phyloP scores from a whole-genome alignment of 2,113 vertebrate genomes.

The Passer domesticus region DNA sequence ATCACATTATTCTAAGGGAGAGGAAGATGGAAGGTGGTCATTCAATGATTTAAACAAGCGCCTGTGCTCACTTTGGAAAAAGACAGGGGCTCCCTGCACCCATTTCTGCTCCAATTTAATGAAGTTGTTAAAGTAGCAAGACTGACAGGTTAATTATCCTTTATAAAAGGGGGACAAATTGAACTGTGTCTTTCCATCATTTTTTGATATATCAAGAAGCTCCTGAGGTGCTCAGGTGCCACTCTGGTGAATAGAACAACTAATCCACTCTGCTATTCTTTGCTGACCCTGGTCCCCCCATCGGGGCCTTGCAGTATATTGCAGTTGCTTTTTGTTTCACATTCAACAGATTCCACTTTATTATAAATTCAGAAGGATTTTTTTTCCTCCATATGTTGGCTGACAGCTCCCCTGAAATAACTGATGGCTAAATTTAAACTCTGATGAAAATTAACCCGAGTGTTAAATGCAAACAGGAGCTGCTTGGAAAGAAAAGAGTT shows the following conservation, averaged over 20 bases:
- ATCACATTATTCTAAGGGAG: background rate
- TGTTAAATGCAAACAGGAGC: constrained; percentile 90
- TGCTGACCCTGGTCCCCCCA: constrained; percentile 77
- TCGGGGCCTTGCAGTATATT: constrained; percentile 76
- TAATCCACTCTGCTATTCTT: constrained; percentile 84
- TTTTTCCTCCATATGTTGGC: constrained; percentile 83
- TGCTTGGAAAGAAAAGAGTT: constrained; percentile 85
- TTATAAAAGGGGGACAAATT: constrained; percentile 99
- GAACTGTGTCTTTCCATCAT: constrained; percentile 97
- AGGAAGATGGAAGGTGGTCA: background rate
- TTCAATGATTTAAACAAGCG: constrained; percentile 49
- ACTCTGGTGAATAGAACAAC: constrained; percentile 82
- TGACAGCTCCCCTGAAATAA: constrained; percentile 90
- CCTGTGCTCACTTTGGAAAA: constrained; percentile 66
- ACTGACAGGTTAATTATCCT: constrained; percentile 99
- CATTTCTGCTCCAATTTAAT: constrained; percentile 87
- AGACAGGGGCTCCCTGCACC: constrained; percentile 69
- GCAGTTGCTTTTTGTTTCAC: constrained; percentile 78
- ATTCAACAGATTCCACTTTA: constrained; percentile 86
- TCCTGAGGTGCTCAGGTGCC: constrained; percentile 81
- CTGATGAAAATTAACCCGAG: constrained; percentile 93
- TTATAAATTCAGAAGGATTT: constrained; percentile 82
- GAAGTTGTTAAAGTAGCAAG: constrained; percentile 92
- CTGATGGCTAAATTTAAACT: constrained; percentile 98
- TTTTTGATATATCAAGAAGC: constrained; percentile 89